Conservation (phyloP, 2,888 invertebrate genomes). For the Apodemia duryi region DNA sequence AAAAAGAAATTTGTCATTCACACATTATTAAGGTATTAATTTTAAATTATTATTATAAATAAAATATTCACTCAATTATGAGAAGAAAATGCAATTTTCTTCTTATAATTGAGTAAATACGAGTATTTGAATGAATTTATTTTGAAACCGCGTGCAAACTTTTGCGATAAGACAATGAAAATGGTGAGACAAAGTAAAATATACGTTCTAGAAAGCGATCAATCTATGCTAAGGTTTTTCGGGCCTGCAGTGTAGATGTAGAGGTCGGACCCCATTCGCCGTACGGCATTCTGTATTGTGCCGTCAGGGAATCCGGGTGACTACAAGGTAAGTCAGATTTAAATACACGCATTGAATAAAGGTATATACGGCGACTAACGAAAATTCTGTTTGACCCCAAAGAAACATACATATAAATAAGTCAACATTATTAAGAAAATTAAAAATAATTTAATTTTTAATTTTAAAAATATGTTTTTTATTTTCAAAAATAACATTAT, state of each 20-base stretch:
- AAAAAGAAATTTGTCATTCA: too few relatives aligned
- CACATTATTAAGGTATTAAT: too few relatives aligned
- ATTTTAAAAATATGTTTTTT: too few relatives aligned
- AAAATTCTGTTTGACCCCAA: background rate
- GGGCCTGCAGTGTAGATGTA: constrained; percentile 48
- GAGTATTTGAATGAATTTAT: too few relatives aligned
- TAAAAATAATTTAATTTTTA: too few relatives aligned
- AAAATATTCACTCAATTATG: too few relatives aligned
- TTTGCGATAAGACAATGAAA: constrained; percentile 13
- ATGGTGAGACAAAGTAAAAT: constrained; percentile 8
- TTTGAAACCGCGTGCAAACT: background rate
- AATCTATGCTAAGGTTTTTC: constrained; percentile 36
- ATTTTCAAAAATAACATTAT: too few relatives aligned
- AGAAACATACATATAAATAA: too few relatives aligned
- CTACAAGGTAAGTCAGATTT: constrained; percentile 28
- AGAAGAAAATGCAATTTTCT: too few relatives aligned
- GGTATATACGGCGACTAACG: background rate
- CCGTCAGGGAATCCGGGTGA: constrained; percentile 49
- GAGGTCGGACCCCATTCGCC: constrained; percentile 38
- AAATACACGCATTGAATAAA: background rate
- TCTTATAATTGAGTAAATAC: too few relatives aligned
- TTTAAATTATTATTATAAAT: too few relatives aligned
- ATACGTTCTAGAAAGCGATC: constrained; percentile 45
- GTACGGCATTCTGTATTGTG: constrained; percentile 60
- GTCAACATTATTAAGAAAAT: too few relatives aligned